phyloP scores from a whole-genome alignment of 1,140 invertebrate species.

The Bathynomus jamesi region DNA sequence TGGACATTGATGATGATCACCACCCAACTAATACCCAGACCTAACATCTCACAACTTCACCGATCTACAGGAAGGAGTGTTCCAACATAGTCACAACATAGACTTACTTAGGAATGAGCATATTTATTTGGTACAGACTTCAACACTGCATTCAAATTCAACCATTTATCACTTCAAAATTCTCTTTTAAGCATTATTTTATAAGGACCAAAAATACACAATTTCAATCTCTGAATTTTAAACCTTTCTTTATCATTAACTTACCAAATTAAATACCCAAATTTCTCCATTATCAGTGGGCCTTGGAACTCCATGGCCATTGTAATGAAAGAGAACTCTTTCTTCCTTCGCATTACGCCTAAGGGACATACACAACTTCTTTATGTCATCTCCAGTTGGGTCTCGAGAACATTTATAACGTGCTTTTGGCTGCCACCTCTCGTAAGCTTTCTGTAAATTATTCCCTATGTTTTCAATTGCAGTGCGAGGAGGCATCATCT shows the following conservation, averaged over 20 bases:
- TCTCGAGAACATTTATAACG: conserved; percentile 93
- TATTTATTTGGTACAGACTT: no score
- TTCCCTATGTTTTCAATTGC: conserved; percentile 82
- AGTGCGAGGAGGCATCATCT: conserved; percentile 49
- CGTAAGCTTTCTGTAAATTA: conserved; percentile 91
- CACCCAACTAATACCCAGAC: no score
- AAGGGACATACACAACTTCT: conserved; percentile 89
- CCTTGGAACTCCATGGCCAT: conserved; percentile 97
- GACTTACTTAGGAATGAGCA: no score
- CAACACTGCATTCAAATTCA: conserved; percentile 5
- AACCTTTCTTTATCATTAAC: conserved; percentile 30
- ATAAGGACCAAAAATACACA: background rate
- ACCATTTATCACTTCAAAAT: no score
- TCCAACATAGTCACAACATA: no score
- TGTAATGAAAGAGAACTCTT: conserved; percentile 97
- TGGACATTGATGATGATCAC: no score
- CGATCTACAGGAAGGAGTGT: no score
- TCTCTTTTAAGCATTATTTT: no score
- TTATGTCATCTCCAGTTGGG: conserved; percentile 96
- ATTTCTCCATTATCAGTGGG: conserved; percentile 98
- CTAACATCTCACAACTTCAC: no score
- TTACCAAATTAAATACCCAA: conserved; percentile 97
- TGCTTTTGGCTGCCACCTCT: conserved; percentile 93
- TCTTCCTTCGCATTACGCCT: conserved; percentile 98
- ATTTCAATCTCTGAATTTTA: background rate